Conservation (phyloP, 2,888 invertebrate genomes). For the Stenchaetothrips biformis region DNA sequence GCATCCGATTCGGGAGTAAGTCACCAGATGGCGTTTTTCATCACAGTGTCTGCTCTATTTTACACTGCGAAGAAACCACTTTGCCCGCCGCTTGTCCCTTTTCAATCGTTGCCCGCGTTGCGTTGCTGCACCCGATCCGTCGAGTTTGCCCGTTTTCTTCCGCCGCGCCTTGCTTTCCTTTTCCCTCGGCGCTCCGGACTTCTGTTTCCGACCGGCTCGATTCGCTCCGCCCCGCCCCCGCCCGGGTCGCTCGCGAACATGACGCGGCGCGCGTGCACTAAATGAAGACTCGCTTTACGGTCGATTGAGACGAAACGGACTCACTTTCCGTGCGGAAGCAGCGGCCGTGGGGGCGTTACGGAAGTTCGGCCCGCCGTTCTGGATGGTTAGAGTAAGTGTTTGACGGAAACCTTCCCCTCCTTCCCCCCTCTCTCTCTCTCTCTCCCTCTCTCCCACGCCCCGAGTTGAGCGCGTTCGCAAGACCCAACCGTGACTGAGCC, state of each 20-base stretch:
- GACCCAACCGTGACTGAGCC: not conserved
- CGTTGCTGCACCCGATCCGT: too few species aligned
- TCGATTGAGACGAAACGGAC: conserved; percentile 14
- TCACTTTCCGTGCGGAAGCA: conserved; percentile 6
- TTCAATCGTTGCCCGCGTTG: too few species aligned
- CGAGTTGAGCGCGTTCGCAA: not conserved
- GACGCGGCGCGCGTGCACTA: conserved; percentile 12
- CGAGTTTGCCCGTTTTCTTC: too few species aligned
- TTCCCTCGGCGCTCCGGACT: not conserved
- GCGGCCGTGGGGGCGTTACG: not conserved
- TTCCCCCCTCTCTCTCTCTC: not conserved
- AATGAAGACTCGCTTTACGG: conserved; percentile 2
- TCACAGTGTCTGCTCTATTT: too few species aligned
- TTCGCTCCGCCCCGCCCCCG: not conserved
- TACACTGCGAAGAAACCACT: too few species aligned
- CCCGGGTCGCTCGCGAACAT: not conserved
- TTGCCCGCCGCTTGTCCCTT: too few species aligned
- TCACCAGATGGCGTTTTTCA: too few species aligned
- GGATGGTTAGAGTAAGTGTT: conserved; percentile 10
- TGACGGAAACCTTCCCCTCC: not conserved
- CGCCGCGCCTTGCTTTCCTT: not conserved
- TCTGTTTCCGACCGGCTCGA: not conserved
- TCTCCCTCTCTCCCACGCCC: not conserved
- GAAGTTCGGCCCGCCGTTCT: not conserved
- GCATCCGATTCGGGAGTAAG: too few species aligned